These are phyloP conservation scores for Holotrichia oblita DNA, from an alignment of 1,140 invertebrate species.

Conservation along the genomic window DNA sequence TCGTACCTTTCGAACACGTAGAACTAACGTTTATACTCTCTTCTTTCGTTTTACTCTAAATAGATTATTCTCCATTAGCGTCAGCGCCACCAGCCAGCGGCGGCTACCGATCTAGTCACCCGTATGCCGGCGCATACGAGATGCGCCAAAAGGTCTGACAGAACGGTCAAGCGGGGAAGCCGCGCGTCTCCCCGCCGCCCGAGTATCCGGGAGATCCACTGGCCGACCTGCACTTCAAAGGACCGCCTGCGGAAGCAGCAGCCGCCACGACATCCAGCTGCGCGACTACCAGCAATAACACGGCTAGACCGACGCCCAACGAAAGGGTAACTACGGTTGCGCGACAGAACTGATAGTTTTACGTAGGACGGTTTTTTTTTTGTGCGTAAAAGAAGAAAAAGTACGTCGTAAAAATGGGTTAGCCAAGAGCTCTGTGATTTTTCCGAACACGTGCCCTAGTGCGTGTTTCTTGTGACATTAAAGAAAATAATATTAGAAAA, in stretches of 20 bases:
- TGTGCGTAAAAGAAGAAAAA: neutral
- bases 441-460: conserved; percentile 49
- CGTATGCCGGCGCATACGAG: conserved; percentile 70
- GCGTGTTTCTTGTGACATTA: conserved; percentile 48
- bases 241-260: conserved; percentile 35
- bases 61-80: conserved; percentile 64
- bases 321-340: conserved; percentile 1
- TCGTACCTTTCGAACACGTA: conserved; percentile 33
- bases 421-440: conserved; percentile 54
- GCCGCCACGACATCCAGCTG: conserved; percentile 12
- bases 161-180: conserved; percentile 47
- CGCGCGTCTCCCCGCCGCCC: conserved; percentile 58
- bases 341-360: neutral
- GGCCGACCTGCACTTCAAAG: conserved; percentile 51
- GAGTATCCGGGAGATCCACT: conserved; percentile 59
- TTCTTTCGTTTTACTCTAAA: conserved; percentile 44
- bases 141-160: conserved; percentile 62
- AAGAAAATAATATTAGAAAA: conserved; percentile 28
- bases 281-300: neutral
- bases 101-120: conserved; percentile 65
- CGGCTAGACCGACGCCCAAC: conserved; percentile 15
- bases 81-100: conserved; percentile 66
- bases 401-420: neutral
- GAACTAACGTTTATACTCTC: conserved; percentile 4
- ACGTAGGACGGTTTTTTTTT: neutral